Percentiles rank a stretch among this genome's conserved stretches.
Conservation (phyloP, 2,113 vertebrate genomes). For the Cyanistes caeruleus region DNA sequence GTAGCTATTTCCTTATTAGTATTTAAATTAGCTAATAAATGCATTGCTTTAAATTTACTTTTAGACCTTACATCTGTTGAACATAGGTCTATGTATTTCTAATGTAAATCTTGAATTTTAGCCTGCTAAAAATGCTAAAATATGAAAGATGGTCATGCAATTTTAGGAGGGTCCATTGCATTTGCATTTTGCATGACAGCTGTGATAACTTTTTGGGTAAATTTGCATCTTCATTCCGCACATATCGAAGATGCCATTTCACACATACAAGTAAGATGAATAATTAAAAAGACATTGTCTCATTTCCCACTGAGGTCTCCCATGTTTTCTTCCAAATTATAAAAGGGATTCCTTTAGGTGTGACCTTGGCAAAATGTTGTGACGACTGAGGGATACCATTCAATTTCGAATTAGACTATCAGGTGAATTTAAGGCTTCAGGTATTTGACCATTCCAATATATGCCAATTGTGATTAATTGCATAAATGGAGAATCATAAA, state of each 20-base stretch:
- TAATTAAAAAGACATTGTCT: background rate
- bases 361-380: background rate
- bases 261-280: background rate
- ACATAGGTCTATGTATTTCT: background rate
- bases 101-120: background rate
- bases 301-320: background rate
- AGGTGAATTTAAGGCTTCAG: background rate
- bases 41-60: background rate
- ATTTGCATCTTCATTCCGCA: background rate
- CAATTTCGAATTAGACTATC: background rate
- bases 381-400: background rate
- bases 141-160: background rate
- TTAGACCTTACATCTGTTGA: background rate
- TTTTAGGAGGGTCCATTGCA: background rate
- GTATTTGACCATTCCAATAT: background rate
- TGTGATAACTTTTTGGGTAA: background rate
- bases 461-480: background rate
- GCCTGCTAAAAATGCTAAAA: background rate
- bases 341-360: background rate
- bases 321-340: background rate
- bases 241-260: background rate
- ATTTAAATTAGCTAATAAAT: background rate
- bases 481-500: background rate
- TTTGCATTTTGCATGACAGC: constrained; percentile 4
- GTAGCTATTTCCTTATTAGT: background rate